A percentile compares a stretch with the other conserved stretches of the same genome.
These are phyloP conservation scores for Melieria crassipennis DNA, from an alignment of 2,888 invertebrate genomes.

Conservation along the genomic window DNA sequence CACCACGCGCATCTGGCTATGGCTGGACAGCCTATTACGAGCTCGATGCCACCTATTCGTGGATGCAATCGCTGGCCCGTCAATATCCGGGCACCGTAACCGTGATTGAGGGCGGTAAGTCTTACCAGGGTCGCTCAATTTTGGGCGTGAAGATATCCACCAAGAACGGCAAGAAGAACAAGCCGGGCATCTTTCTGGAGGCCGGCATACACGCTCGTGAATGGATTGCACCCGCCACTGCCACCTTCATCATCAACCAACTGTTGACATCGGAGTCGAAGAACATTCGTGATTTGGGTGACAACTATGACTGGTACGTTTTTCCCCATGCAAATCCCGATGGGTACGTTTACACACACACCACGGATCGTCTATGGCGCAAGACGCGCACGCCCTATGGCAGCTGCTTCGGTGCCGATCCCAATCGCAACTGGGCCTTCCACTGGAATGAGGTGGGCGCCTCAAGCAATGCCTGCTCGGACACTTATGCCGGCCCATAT, in stretches of 20 bases:
- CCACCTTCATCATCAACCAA: conserved; percentile 73
- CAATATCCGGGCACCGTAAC: conserved; percentile 67
- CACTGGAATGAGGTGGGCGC: conserved; percentile 74
- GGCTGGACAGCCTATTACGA: conserved; percentile 58
- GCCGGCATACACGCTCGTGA: conserved; percentile 79
- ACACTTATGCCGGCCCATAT: conserved; percentile 73
- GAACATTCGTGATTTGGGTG: conserved; percentile 66
- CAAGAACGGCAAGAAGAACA: conserved; percentile 54
- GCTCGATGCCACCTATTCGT: conserved; percentile 68
- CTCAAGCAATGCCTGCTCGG: conserved; percentile 70
- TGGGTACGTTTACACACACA: conserved; percentile 74
- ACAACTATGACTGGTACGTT: conserved; percentile 77
- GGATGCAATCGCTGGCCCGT: conserved; percentile 68
- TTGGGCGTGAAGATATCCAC: conserved; percentile 70
- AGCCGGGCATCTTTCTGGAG: conserved; percentile 70
- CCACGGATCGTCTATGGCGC: conserved; percentile 71
- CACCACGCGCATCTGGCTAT: conserved; percentile 43
- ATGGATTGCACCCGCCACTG: conserved; percentile 76
- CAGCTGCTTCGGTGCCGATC: conserved; percentile 74
- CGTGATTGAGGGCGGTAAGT: conserved; percentile 68
- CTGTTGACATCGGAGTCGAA: conserved; percentile 69
- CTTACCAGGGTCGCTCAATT: conserved; percentile 72
- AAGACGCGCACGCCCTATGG: conserved; percentile 72
- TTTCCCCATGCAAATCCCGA: conserved; percentile 84
- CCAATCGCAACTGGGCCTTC: conserved; percentile 81